Conservation (phyloP, 2,113 vertebrate genomes). For the Sturnus vulgaris region DNA sequence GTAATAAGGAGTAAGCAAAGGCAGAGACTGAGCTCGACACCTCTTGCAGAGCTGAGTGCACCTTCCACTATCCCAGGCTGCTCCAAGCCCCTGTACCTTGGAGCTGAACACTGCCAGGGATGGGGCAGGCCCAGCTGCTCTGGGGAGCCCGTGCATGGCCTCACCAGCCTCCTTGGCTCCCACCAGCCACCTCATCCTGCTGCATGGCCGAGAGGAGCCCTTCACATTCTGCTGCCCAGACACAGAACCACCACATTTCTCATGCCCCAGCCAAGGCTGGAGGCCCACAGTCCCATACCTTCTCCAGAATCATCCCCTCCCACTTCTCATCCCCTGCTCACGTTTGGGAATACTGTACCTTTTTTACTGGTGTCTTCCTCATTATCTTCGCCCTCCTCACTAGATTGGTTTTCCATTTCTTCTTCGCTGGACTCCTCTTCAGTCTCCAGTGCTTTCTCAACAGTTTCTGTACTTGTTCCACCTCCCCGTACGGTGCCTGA, state of each 20-base stretch:
- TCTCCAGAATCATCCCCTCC: background rate
- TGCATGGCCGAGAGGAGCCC: background rate
- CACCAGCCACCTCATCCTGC: background rate
- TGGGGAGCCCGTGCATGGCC: background rate
- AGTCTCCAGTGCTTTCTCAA: background rate
- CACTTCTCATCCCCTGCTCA: background rate
- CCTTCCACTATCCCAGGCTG: background rate
- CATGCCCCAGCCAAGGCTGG: background rate
- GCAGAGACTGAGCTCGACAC: background rate
- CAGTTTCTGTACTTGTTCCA: background rate
- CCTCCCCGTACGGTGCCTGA: background rate
- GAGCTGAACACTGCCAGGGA: background rate
- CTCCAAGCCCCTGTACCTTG: background rate
- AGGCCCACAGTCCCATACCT: background rate
- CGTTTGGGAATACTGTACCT: conserved; percentile 57
- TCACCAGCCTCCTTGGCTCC: background rate
- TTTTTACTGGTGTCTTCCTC: conserved; percentile 48
- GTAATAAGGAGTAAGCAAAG: background rate
- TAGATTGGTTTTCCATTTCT: background rate
- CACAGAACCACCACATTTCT: background rate
- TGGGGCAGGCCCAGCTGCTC: background rate
- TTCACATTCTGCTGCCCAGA: background rate
- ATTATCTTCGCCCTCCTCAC: background rate
- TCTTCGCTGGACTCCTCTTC: background rate
- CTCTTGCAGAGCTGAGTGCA: background rate